phyloP scores from a whole-genome alignment of 2,113 vertebrate genomes.

The Scomber colias region DNA sequence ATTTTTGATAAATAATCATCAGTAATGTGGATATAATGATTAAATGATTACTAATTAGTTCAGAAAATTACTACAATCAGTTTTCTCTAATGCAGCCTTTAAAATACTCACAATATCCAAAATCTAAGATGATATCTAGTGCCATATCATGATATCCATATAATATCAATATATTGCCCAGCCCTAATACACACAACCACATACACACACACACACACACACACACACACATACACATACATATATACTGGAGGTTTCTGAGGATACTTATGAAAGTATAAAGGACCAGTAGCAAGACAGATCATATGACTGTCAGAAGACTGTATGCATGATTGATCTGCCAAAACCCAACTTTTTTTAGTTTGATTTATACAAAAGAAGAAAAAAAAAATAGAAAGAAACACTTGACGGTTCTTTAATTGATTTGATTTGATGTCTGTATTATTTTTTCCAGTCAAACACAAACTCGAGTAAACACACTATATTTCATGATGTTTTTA shows the following conservation, averaged over 20 bases:
- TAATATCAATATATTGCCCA: too few relatives aligned
- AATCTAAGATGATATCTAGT: too few relatives aligned
- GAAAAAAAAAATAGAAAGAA: conserved; percentile 2
- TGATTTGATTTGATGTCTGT: conserved; percentile 25
- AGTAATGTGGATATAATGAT: too few relatives aligned
- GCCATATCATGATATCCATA: too few relatives aligned
- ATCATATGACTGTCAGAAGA: conserved; percentile 49
- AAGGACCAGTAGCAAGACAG: conserved; percentile 57
- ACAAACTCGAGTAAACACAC: not conserved
- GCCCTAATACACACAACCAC: too few relatives aligned
- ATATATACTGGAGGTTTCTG: conserved; percentile 32
- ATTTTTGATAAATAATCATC: too few relatives aligned
- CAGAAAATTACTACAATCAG: too few relatives aligned
- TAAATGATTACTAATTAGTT: too few relatives aligned
- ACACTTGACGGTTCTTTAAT: conserved; percentile 14
- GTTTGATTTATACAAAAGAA: conserved; percentile 2
- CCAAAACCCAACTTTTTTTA: conserved; percentile 9
- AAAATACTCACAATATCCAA: too few relatives aligned
- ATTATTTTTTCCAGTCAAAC: conserved; percentile 13
- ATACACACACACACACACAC: too few relatives aligned
- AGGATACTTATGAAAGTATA: conserved; percentile 4
- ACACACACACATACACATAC: too few relatives aligned
- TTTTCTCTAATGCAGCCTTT: too few relatives aligned
- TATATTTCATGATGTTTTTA: conserved; percentile 20
- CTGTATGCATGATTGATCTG: conserved; percentile 53